A percentile compares a stretch with the other conserved stretches of the same genome.
Conservation (phyloP, 92 coral and sea anemone genomes). For the Porites lobata region DNA sequence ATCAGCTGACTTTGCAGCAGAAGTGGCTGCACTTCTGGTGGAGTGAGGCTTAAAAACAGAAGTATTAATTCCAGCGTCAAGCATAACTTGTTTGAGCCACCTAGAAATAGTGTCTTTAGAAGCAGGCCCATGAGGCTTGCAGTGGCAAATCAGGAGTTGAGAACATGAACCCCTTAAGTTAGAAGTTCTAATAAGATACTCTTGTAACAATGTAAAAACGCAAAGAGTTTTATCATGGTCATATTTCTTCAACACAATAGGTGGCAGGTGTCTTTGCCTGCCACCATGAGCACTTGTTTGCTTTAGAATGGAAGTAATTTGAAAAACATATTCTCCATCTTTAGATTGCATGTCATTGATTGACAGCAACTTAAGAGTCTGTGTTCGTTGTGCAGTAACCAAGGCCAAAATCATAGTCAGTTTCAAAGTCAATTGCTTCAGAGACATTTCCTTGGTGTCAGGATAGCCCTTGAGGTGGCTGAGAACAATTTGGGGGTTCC, state of each 20-base stretch:
- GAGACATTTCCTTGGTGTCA: conserved; percentile 16
- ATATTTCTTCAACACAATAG: conserved; percentile 60
- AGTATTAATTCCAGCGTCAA: conserved; percentile 61
- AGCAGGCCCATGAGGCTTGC: conserved; percentile 73
- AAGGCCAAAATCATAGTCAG: conserved; percentile 64
- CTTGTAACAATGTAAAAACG: conserved; percentile 31
- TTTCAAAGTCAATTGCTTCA: conserved; percentile 50
- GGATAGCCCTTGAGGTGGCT: no score
- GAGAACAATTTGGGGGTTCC: no score
- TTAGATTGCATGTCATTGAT: conserved; percentile 38
- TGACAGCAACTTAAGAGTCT: conserved; percentile 48
- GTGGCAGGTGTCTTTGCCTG: conserved; percentile 59
- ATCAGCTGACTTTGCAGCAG: conserved; percentile 64
- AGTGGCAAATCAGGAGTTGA: conserved; percentile 68
- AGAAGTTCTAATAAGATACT: conserved; percentile 50
- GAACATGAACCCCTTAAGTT: conserved; percentile 42
- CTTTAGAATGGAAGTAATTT: not conserved
- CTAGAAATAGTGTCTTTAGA: conserved; percentile 66
- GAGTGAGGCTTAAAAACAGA: conserved; percentile 71
- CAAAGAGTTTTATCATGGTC: conserved; percentile 43
- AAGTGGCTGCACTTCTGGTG: conserved; percentile 73
- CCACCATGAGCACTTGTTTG: conserved; percentile 55
- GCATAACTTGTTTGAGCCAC: conserved; percentile 66
- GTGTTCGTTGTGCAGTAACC: conserved; percentile 64
- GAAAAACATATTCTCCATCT: conserved; percentile 19